Percentiles rank a stretch among this genome's conserved stretches.
phyloP scores from a whole-genome alignment of 2,113 vertebrate species.

The Condylura cristata region DNA sequence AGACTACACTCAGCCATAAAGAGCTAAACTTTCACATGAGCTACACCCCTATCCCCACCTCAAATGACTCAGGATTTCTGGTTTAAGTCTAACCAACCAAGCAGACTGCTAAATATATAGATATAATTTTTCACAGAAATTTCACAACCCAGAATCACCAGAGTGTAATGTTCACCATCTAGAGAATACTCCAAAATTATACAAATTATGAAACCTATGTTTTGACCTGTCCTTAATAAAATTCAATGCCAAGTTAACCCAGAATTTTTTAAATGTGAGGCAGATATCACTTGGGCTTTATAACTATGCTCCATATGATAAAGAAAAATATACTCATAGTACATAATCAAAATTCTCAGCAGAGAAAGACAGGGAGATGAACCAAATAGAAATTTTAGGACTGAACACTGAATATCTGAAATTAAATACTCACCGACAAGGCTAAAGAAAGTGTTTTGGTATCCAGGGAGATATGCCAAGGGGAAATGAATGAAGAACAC shows the following conservation, averaged over 20 bases:
- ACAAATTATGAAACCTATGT: neutral
- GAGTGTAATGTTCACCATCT: neutral
- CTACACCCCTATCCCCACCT: neutral
- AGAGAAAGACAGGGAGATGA: neutral
- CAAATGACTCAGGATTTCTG: neutral
- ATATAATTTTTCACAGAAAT: neutral
- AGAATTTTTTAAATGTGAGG: neutral
- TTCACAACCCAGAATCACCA: neutral
- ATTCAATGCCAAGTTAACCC: neutral
- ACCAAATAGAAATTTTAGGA: neutral
- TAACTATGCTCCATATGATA: neutral
- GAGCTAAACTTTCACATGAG: neutral
- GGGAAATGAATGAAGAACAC: neutral
- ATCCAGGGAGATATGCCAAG: neutral
- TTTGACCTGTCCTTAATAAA: neutral
- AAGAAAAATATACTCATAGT: neutral
- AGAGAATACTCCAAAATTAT: neutral
- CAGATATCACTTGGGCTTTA: neutral
- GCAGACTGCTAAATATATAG: neutral
- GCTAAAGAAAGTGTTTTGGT: neutral
- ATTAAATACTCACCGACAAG: neutral
- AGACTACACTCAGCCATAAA: neutral
- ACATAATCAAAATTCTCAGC: neutral
- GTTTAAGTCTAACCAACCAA: neutral
- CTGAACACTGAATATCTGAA: neutral